Base-by-base conservation (phyloP, 30 jellyfish, hydroid and myxozoan species). In the Nemopilema nomurai region DNA sequence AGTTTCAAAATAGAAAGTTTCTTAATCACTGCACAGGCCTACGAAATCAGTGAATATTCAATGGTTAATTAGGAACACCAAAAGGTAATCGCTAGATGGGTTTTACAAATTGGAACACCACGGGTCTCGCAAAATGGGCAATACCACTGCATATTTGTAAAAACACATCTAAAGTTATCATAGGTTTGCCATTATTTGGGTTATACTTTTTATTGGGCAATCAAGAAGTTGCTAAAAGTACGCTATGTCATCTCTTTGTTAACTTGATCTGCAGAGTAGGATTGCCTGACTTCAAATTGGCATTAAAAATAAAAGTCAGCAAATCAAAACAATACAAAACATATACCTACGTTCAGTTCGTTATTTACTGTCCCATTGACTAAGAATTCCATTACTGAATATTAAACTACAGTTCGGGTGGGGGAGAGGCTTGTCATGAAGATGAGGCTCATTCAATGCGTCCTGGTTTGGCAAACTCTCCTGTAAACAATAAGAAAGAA, bases 391-490 rank as follows among this genome's bases (percentile, higher is more conserved):
- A 67, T 92, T 67, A 28, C 20, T 52, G 33, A 86, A 92, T 13
- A 82, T 64, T n/a, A 92, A 41, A 23, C 74, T 70, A 63, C 90
- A 57, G 62, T 96, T 84, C 72, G 98, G 98, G 69, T 92, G 89
- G 57, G 98, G 96, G 18, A 85, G 69, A 51, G 90, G 96, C 79
- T 92, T 95, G 24, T 86, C 93, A 27, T 77, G 87, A 6, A 74
- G 62, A 7, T 72, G 81, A 31, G 92, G 92, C 53, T 84, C 92
- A 8, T 71, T 80, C 17, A 67, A 25, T 19, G 64, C 51, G 26
- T 84, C 92, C 49, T 62, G 87, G 28, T 71, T 72, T 13, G 87
- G 77, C 17, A 49, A 41, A 28, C 31, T 62, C 16, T 84, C 92
- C 92, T 84, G 52, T 62, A 76, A 57, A 49, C 8, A n/a, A n/a